phyloP scores from a whole-genome alignment of 1,140 invertebrate species.

The Trachymyrmex cornetzi region DNA sequence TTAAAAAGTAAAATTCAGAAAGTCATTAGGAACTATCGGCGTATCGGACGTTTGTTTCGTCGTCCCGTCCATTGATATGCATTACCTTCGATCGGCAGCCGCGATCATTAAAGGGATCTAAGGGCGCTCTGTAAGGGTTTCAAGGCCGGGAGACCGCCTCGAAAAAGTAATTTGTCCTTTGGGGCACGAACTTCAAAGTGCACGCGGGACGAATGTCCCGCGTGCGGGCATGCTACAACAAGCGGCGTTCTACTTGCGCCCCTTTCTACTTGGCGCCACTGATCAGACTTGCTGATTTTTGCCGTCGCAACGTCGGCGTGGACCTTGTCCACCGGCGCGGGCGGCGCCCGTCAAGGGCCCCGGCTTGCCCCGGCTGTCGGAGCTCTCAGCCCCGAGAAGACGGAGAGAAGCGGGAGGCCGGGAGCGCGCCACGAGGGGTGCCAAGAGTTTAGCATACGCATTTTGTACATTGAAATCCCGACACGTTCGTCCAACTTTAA shows the following conservation, averaged over 20 bases:
- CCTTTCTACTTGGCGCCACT: constrained; percentile 78
- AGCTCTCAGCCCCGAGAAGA: constrained; percentile 71
- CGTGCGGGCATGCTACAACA: constrained; percentile 56
- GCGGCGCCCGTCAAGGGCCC: constrained; percentile 66
- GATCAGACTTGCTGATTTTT: constrained; percentile 86
- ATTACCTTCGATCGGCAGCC: constrained; percentile 73
- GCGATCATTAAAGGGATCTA: constrained; percentile 67
- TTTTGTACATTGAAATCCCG: constrained; percentile 84
- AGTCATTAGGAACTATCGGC: constrained; percentile 70
- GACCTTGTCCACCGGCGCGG: constrained; percentile 77
- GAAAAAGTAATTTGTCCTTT: constrained; percentile 79
- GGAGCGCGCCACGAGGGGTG: constrained; percentile 73
- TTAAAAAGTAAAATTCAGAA: constrained; percentile 64
- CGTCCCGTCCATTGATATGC: constrained; percentile 72
- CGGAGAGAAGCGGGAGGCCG: constrained; percentile 61
- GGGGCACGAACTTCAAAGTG: constrained; percentile 77
- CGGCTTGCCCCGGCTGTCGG: constrained; percentile 63
- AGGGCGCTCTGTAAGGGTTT: constrained; percentile 65
- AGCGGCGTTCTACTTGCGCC: constrained; percentile 72
- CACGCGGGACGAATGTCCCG: constrained; percentile 70
- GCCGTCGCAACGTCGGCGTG: constrained; percentile 73
- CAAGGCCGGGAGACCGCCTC: constrained; percentile 67
- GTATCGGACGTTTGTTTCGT: constrained; percentile 58
- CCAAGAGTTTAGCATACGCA: constrained; percentile 85
- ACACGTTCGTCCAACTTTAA: constrained; percentile 84